Percentiles rank a stretch among this genome's conserved stretches.
phyloP scores from a whole-genome alignment of 2,797 vertebrate species.

The Chiloscyllium punctatum region DNA sequence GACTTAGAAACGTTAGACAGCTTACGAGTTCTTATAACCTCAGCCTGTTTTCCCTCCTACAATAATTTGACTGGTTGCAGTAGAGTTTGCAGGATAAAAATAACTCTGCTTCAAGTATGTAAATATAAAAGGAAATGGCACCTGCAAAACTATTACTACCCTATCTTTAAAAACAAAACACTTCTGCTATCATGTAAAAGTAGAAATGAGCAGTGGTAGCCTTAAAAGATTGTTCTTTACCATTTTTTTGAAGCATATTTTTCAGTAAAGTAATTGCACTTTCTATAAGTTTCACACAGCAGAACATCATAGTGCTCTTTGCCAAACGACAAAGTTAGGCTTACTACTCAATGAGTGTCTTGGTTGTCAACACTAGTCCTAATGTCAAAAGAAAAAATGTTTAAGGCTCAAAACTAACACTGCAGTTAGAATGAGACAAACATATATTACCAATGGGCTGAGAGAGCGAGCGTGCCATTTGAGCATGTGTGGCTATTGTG shows the following conservation, averaged over 20 bases:
- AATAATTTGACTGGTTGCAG: not conserved
- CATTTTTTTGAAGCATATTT: not conserved
- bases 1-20: not conserved
- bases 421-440: not conserved
- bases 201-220: not conserved
- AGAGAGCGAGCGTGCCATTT: too few species aligned
- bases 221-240: not conserved
- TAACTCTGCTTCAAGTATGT: not conserved
- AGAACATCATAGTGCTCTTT: not conserved
- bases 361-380: not conserved
- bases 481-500: not conserved
- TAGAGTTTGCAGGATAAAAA: not conserved
- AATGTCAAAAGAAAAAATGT: not conserved
- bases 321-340: not conserved
- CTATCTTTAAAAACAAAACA: not conserved
- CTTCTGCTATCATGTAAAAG: slow-evolving; percentile 5
- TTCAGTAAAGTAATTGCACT: too few species aligned
- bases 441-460: not conserved
- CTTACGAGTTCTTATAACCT: not conserved
- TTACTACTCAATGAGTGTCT: not conserved
- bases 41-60: not conserved
- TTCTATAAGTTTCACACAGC: not conserved
- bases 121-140: slow-evolving; percentile 13
- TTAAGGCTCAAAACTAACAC: not conserved
- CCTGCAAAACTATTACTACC: slow-evolving; percentile 11